phyloP scores from a whole-genome alignment of 1,140 invertebrate species.

The Bombus cullumanus region DNA sequence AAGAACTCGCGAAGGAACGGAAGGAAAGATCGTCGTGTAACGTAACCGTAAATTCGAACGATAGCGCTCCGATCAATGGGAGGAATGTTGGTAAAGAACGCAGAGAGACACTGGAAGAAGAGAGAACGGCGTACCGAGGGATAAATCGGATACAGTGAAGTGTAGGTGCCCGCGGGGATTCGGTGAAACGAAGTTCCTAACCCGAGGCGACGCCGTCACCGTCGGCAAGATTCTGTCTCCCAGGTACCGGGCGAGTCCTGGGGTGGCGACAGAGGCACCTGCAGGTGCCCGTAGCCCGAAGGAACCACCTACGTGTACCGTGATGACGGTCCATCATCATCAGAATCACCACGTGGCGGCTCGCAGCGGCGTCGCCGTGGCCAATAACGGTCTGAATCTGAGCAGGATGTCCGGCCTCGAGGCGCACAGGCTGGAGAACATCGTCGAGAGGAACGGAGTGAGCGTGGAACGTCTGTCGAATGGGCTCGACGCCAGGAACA shows the following conservation, averaged over 20 bases:
- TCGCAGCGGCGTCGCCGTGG: constrained; percentile 78
- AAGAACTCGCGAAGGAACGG: too few relatives aligned
- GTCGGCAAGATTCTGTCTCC: constrained; percentile 81
- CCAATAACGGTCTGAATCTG: constrained; percentile 77
- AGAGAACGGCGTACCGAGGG: not conserved
- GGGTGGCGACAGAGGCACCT: constrained; percentile 78
- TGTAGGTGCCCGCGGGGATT: constrained; percentile 19
- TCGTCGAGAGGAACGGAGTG: constrained; percentile 70
- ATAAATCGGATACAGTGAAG: constrained; percentile 45
- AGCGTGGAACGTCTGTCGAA: constrained; percentile 73
- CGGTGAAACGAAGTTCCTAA: constrained; percentile 48
- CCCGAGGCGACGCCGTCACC: constrained; percentile 49
- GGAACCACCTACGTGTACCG: constrained; percentile 71
- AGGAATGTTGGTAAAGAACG: not conserved
- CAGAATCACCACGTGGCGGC: constrained; percentile 81
- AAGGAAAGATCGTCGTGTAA: too few relatives aligned
- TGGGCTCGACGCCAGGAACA: constrained; percentile 71
- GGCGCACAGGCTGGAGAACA: constrained; percentile 74
- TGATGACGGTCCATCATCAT: constrained; percentile 82
- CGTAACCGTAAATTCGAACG: too few relatives aligned
- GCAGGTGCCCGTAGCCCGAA: constrained; percentile 76
- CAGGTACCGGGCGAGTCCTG: constrained; percentile 78
- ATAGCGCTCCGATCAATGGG: too few relatives aligned
- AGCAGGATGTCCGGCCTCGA: constrained; percentile 79
- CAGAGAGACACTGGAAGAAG: not conserved